Evolutionary conservation across 2,113 vertebrate species (phyloP).

Genomic region (Oriolus oriolus): DNA sequence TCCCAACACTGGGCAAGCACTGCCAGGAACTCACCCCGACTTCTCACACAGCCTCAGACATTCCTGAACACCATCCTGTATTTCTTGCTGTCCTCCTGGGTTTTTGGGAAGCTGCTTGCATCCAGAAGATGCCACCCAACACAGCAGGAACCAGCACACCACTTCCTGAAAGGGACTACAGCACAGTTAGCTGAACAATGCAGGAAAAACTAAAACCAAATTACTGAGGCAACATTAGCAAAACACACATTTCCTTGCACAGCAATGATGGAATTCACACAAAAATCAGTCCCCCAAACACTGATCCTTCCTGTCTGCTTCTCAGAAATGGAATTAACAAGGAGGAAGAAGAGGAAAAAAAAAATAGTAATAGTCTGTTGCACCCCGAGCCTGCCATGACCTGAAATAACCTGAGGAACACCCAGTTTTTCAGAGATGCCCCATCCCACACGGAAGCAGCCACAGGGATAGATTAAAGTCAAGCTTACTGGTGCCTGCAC

Average conservation of each 20-base stretch:
- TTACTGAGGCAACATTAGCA: not conserved
- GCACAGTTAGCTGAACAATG: not conserved
- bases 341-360: not conserved
- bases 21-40: not conserved
- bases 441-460: not conserved
- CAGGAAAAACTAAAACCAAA: not conserved
- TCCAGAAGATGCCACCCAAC: not conserved
- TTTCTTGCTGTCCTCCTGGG: not conserved
- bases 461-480: not conserved
- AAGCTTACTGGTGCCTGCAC: not conserved
- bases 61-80: not conserved
- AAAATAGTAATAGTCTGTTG: not conserved
- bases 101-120: not conserved
- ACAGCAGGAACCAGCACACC: not conserved
- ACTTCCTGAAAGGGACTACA: not conserved
- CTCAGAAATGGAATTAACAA: not conserved
- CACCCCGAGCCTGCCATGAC: not conserved
- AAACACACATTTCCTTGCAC: not conserved
- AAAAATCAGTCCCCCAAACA: not conserved
- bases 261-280: not conserved
- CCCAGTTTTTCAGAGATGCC: not conserved
- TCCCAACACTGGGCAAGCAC: rapidly evolving
- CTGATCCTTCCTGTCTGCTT: not conserved
- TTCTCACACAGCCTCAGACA: not conserved
- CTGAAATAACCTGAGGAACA: not conserved